These are phyloP conservation scores for Ametastegia equiseti DNA, from an alignment of 2,888 invertebrate species.

Conservation along the genomic window DNA sequence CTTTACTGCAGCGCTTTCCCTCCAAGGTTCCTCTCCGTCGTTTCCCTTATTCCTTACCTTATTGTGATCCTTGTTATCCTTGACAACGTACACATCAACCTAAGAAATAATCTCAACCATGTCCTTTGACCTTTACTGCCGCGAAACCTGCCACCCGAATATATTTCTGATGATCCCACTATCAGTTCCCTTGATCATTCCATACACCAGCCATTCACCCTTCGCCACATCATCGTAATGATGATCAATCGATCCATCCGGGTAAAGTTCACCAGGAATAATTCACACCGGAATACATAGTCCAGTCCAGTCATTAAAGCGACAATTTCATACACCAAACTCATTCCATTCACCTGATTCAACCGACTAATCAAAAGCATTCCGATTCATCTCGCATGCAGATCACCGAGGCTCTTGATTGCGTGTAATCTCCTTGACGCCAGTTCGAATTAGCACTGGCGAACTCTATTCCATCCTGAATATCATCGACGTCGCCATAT, in stretches of 20 bases:
- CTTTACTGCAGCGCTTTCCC: slow-evolving; percentile 12
- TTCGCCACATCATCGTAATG: neutral
- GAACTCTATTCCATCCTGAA: neutral
- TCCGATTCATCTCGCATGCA: slow-evolving; percentile 58
- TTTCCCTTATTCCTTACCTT: slow-evolving; percentile 35
- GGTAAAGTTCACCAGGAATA: neutral
- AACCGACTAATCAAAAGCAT: slow-evolving; percentile 62
- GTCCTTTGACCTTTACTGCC: neutral
- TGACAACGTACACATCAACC: slow-evolving; percentile 13
- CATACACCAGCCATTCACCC: neutral
- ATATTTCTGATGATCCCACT: too few relatives aligned
- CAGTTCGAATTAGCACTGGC: slow-evolving; percentile 19
- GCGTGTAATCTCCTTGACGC: slow-evolving; percentile 59
- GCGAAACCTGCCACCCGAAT: neutral
- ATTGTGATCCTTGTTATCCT: slow-evolving; percentile 51
- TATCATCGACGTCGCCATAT: too few relatives aligned
- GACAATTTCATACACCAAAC: slow-evolving; percentile 5
- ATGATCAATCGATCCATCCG: neutral
- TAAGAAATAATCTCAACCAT: slow-evolving; percentile 1
- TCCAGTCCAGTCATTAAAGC: neutral
- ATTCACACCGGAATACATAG: neutral
- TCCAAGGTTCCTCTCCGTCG: slow-evolving; percentile 32
- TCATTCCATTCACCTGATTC: slow-evolving; percentile 53
- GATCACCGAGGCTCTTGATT: slow-evolving; percentile 54
- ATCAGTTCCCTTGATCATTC: too few relatives aligned